Evolutionary conservation across 2,888 invertebrate genomes (phyloP).

Genomic region (Tinea semifulvella): DNA sequence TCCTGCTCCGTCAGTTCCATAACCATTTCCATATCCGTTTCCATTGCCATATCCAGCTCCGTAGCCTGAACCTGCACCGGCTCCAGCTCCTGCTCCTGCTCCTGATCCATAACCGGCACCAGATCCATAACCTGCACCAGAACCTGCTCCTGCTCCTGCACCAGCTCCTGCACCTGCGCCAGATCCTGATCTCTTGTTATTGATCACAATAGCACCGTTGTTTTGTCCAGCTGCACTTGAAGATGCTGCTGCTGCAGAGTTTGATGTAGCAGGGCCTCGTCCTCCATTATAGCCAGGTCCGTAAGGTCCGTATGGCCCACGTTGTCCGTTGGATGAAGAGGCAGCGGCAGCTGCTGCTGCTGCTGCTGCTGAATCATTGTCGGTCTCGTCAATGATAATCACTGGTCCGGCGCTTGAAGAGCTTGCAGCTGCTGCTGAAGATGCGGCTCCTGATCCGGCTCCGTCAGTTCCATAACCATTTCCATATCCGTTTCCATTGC

Average conservation of each 20-base stretch:
- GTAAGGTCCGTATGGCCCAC: not conserved
- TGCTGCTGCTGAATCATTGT: not conserved
- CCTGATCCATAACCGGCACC: not conserved
- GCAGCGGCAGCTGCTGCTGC: not conserved
- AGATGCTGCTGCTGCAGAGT: slow-evolving; percentile 9
- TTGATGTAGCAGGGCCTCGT: not conserved
- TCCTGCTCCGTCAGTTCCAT: not conserved
- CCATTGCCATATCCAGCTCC: not conserved
- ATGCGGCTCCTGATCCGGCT: slow-evolving; percentile 10
- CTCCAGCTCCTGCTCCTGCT: not conserved
- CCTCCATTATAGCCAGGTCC: not conserved
- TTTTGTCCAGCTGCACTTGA: not conserved
- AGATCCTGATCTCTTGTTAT: not conserved
- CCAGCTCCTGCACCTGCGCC: not conserved
- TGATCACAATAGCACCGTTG: not conserved
- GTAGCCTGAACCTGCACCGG: not conserved
- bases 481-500: not conserved
- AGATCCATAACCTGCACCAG: not conserved
- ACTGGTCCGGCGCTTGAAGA: slow-evolving; percentile 15
- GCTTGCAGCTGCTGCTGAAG: slow-evolving; percentile 17
- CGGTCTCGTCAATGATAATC: slow-evolving; percentile 18
- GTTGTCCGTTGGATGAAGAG: not conserved
- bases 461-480: not conserved
- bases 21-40: not conserved
- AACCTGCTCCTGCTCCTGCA: not conserved